Percentiles rank a stretch among this genome's conserved stretches.
Conservation (phyloP, 1,140 invertebrate species). For the Argopecten irradians region DNA sequence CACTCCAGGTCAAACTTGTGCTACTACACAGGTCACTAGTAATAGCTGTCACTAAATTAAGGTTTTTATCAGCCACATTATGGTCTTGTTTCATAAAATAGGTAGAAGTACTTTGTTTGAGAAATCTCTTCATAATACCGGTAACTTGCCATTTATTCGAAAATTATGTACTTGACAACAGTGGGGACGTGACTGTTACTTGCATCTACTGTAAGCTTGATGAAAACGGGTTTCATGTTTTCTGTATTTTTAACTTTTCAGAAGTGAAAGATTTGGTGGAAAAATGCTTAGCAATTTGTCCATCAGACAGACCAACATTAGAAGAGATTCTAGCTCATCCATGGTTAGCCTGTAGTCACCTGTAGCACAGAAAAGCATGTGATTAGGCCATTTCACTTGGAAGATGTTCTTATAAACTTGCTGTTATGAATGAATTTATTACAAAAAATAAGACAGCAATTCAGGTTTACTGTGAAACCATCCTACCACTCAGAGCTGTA, state of each 20-base stretch:
- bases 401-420: slow-evolving; percentile 30
- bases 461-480: slow-evolving; percentile 46
- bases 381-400: slow-evolving; percentile 39
- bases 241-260: slow-evolving; percentile 68
- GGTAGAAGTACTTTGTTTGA: too few species aligned
- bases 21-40: too few species aligned
- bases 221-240: not conserved
- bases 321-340: slow-evolving; percentile 81
- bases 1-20: too few species aligned
- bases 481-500: slow-evolving; percentile 52
- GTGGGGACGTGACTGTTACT: too few species aligned
- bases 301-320: slow-evolving; percentile 79
- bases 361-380: slow-evolving; percentile 70
- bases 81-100: too few species aligned
- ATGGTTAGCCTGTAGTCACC: slow-evolving; percentile 77
- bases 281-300: slow-evolving; percentile 80
- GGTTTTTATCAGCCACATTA: too few species aligned
- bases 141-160: too few species aligned
- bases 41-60: too few species aligned
- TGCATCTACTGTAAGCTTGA: too few species aligned
- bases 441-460: slow-evolving; percentile 46
- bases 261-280: slow-evolving; percentile 82
- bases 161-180: too few species aligned
- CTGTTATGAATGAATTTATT: not conserved
- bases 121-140: too few species aligned